Evolutionary conservation across 1,140 invertebrate genomes (phyloP).

Genomic region (Aphelenchoides besseyi): DNA sequence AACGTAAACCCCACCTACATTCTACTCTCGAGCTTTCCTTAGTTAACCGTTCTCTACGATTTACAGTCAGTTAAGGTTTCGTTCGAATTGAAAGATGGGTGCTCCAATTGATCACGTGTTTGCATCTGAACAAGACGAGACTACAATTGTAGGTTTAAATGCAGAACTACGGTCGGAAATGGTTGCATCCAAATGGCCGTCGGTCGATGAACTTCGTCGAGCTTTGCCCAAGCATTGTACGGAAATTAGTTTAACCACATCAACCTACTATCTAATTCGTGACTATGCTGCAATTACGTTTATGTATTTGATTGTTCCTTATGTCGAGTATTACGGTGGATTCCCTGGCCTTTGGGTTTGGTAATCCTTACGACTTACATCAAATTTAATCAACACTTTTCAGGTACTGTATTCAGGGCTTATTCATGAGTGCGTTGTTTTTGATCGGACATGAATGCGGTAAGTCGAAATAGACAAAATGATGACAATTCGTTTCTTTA

Average conservation of each 20-base stretch:
- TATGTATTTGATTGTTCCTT: slow-evolving; percentile 43
- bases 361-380: slow-evolving; percentile 12
- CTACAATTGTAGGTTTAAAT: too few relatives aligned
- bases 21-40: too few relatives aligned
- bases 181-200: neutral
- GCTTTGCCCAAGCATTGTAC: slow-evolving; percentile 61
- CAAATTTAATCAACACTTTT: slow-evolving; percentile 8
- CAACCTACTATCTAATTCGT: slow-evolving; percentile 59
- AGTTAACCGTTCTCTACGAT: too few relatives aligned
- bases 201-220: slow-evolving; percentile 34
- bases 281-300: slow-evolving; percentile 53
- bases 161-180: neutral
- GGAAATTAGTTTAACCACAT: slow-evolving; percentile 50
- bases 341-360: slow-evolving; percentile 38
- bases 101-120: too few relatives aligned
- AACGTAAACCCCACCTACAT: too few relatives aligned
- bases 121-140: too few relatives aligned
- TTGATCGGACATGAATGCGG: slow-evolving; percentile 64
- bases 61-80: too few relatives aligned
- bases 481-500: neutral
- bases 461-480: slow-evolving; percentile 64
- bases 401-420: slow-evolving; percentile 60
- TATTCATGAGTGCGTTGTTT: slow-evolving; percentile 62
- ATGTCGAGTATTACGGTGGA: slow-evolving; percentile 35
- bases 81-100: too few relatives aligned